Percentiles rank a stretch among this genome's conserved stretches.
Conservation (phyloP, 2,888 invertebrate genomes). For the Eupithecia insigniata region DNA sequence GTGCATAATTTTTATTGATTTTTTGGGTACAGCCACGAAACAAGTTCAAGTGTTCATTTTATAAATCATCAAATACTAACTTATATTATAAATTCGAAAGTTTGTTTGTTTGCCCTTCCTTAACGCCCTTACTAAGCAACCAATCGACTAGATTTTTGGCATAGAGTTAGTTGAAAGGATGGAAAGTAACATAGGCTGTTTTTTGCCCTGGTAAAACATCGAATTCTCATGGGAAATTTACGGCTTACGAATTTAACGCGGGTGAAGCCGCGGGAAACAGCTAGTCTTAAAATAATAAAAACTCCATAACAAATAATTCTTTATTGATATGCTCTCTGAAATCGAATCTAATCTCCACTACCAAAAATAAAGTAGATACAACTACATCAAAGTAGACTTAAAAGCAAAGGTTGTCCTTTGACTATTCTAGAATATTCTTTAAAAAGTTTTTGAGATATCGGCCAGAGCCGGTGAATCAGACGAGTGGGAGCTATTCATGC, state of each 20-base stretch:
- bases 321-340: background rate
- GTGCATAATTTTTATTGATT: background rate
- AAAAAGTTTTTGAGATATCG: slow-evolving; percentile 59
- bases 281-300: no score
- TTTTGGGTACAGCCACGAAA: background rate
- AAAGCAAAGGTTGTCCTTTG: slow-evolving; percentile 47
- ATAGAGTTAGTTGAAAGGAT: no score
- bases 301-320: background rate
- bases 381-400: slow-evolving; percentile 19
- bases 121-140: no score
- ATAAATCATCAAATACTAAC: background rate
- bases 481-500: slow-evolving; percentile 57
- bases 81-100: no score
- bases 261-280: no score
- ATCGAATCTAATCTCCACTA: background rate
- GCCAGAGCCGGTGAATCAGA: slow-evolving; percentile 56
- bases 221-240: no score
- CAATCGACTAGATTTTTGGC: no score
- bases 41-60: background rate
- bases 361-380: background rate
- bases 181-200: no score
- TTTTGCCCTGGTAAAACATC: no score
- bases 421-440: slow-evolving; percentile 53
- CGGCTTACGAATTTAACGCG: no score
- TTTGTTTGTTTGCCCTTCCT: no score